Evolutionary conservation across 1,140 invertebrate species (phyloP), one percentile per base, ranked within the genome.

Genomic region (Tetramorium parvispinum): DNA sequence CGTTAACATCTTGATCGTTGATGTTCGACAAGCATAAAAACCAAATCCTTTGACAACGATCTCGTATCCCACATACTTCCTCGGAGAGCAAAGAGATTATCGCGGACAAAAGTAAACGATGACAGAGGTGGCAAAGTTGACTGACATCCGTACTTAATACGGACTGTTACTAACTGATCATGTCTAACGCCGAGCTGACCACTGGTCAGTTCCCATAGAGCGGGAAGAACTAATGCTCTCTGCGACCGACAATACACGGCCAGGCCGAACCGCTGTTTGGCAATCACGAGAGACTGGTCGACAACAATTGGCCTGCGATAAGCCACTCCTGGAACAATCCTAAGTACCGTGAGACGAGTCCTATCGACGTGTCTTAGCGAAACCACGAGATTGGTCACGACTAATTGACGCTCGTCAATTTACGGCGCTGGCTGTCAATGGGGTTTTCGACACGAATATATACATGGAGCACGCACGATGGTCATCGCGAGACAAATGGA

Each of bases 141-240:
- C 85, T 83, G 88, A 70, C 49, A 76, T 73, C 78, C 78, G 81
- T 82, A 86, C 86, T 91, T 77, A 89, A 92, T 89, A 92, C 87
- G 90, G 81, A 32, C 73, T 81, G 85, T 91, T 91, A 89, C 43
- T 40, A 66, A 61, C 70, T 76, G 89, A 91, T 92, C 86, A 87
- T 55, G 46, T 53, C 37, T 11, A 49, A 57, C 85, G 70, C 49
- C 51, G 27, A 46, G 68, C 81, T 87, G 92, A 93, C 92, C 92
- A 89, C n/a, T 89, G 92, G 92, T 93, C 92, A 93, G 89, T 93
- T 93, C 92, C 92, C 92, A 93, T 88, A 89, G 86, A 82, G 55
- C 75, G 13, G 37, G 68, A 71, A 65, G 81, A 89, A 32, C 75
- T 57, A 57, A 81, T 86, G 63, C 68, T 46, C 5, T n/a, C 32